phyloP scores from a whole-genome alignment of 1,140 invertebrate genomes.

The Ceratitis capitata region DNA sequence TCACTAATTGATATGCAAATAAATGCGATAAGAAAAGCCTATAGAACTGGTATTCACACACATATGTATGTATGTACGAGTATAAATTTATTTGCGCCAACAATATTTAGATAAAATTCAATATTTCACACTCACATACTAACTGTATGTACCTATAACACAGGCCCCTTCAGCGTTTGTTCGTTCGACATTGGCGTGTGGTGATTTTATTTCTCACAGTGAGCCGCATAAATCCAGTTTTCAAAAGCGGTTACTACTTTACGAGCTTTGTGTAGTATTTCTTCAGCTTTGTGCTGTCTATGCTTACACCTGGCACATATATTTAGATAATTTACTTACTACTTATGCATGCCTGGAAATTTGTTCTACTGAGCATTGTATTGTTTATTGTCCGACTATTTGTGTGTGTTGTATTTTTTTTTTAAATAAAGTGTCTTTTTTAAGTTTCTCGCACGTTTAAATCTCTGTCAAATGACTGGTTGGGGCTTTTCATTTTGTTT shows the following conservation, averaged over 20 bases:
- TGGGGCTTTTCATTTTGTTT: background rate
- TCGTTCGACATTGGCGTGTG: background rate
- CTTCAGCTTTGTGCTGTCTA: background rate
- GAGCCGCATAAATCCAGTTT: constrained; percentile 3
- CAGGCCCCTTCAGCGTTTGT: background rate
- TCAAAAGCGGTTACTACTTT: constrained; percentile 2
- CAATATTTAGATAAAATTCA: background rate
- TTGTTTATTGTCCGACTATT: background rate
- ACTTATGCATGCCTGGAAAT: background rate
- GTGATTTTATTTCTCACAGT: background rate
- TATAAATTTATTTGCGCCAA: background rate
- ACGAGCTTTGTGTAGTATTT: background rate
- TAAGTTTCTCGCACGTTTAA: background rate
- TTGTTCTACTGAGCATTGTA: background rate
- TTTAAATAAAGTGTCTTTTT: background rate
- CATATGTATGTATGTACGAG: too few species aligned
- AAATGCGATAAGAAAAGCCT: background rate
- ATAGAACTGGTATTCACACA: too few species aligned
- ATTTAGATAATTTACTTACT: background rate
- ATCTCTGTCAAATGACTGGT: background rate
- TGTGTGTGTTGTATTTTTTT: background rate
- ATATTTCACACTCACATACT: background rate
- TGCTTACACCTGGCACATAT: background rate
- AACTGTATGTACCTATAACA: background rate
- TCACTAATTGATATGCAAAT: constrained; percentile 3